Conservation (phyloP, 2,888 invertebrate genomes). For the Hirtodrosophila cameraria region DNA sequence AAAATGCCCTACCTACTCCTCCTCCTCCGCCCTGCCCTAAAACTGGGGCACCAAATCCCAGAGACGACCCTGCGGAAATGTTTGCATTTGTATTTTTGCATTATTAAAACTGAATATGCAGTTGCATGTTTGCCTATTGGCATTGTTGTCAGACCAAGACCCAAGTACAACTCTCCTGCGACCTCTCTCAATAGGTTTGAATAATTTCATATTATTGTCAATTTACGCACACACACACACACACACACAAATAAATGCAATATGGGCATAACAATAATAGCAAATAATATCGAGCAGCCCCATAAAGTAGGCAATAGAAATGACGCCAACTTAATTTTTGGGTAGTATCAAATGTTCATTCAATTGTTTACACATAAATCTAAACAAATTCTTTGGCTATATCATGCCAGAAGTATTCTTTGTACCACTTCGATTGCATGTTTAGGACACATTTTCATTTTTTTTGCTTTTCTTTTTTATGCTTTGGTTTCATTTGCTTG, state of each 20-base stretch:
- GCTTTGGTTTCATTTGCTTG: conserved; percentile 17
- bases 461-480: conserved; percentile 8
- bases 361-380: conserved; percentile 78
- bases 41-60: conserved; percentile 41
- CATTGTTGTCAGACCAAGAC: conserved; percentile 40
- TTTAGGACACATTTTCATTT: conserved; percentile 60
- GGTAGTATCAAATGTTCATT: conserved; percentile 54
- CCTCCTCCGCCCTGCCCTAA: too few relatives aligned
- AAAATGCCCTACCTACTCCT: too few relatives aligned
- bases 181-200: conserved; percentile 26
- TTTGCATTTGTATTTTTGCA: conserved; percentile 80
- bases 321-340: conserved; percentile 68
- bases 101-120: conserved; percentile 79
- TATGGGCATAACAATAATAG: conserved; percentile 22
- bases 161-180: neutral
- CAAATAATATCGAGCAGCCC: conserved; percentile 44
- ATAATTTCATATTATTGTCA: conserved; percentile 73
- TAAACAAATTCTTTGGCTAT: conserved; percentile 52
- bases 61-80: conserved; percentile 64
- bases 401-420: conserved; percentile 31
- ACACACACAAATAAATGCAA: conserved; percentile 27
- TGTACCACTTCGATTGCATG: conserved; percentile 62
- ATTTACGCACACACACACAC: conserved; percentile 57
- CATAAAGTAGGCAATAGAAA: conserved; percentile 72
- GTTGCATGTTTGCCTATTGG: conserved; percentile 45